phyloP scores from a whole-genome alignment of 2,113 vertebrate genomes.

The Taxidea taxus region DNA sequence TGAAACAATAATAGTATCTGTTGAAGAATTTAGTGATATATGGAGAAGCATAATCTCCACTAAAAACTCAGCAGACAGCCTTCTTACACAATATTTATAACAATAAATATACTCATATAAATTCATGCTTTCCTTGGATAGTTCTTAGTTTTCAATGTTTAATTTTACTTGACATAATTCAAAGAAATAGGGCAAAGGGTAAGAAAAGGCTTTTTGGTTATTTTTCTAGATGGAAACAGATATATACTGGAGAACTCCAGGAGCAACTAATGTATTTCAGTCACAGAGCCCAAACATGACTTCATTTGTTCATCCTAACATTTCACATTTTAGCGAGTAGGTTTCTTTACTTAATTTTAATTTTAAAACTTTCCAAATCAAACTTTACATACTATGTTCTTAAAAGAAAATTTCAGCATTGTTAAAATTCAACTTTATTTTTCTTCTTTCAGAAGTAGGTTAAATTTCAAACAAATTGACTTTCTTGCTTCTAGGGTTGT shows the following conservation, averaged over 20 bases:
- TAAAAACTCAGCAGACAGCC: background rate
- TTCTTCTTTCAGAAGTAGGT: background rate
- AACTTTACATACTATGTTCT: background rate
- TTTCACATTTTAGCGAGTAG: slow-evolving; percentile 11
- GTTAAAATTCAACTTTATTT: slow-evolving; percentile 32
- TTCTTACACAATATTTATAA: background rate
- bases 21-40: background rate
- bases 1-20: background rate
- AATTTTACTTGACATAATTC: slow-evolving; percentile 64
- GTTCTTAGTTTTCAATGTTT: slow-evolving; percentile 36
- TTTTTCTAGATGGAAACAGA: slow-evolving; percentile 68
- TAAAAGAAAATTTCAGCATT: background rate
- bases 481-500: background rate
- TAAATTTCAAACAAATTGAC: background rate
- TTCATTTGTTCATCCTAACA: background rate
- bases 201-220: slow-evolving; percentile 57
- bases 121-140: slow-evolving; percentile 48
- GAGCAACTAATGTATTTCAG: background rate
- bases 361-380: slow-evolving; percentile 15
- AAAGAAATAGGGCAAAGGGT: slow-evolving; percentile 57
- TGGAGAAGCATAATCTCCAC: background rate
- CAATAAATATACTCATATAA: background rate
- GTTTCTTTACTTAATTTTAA: slow-evolving; percentile 15
- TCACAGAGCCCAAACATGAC: background rate
- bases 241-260: slow-evolving; percentile 13